These are phyloP conservation scores for Odontophorus gujanensis DNA, from an alignment of 2,113 vertebrate species.

Conservation along the genomic window DNA sequence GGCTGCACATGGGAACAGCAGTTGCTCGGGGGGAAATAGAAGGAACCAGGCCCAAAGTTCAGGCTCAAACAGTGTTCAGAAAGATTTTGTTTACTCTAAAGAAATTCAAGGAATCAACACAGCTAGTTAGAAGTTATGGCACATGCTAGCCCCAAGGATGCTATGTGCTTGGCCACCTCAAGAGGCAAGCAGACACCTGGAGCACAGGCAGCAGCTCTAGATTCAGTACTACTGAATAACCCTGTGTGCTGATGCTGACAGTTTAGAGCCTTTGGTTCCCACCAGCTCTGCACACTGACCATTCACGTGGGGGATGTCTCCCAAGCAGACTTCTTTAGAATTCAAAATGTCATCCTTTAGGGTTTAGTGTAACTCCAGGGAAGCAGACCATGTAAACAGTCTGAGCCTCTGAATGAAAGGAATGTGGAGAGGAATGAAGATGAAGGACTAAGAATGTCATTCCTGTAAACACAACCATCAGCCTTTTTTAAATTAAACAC, in stretches of 20 bases:
- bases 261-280: not conserved
- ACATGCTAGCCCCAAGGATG: not conserved
- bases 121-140: not conserved
- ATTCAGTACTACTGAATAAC: not conserved
- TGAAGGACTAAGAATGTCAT: conserved; percentile 49
- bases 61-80: not conserved
- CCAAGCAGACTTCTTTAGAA: conserved; percentile 13
- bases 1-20: fast-evolving
- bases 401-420: conserved; percentile 64
- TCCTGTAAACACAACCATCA: conserved; percentile 63
- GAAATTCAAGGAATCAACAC: not conserved
- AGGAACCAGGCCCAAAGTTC: not conserved
- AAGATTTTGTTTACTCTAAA: not conserved
- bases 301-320: not conserved
- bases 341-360: not conserved
- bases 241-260: not conserved
- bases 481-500: conserved; percentile 60
- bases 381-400: conserved; percentile 71
- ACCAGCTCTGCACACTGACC: not conserved
- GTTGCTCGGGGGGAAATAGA: not conserved
- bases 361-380: conserved; percentile 30
- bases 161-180: not conserved
- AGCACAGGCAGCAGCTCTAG: not conserved
- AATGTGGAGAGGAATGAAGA: conserved; percentile 76
- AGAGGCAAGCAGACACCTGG: not conserved